Conservation (phyloP, 2,888 invertebrate genomes). For the Synergus laeviventris region DNA sequence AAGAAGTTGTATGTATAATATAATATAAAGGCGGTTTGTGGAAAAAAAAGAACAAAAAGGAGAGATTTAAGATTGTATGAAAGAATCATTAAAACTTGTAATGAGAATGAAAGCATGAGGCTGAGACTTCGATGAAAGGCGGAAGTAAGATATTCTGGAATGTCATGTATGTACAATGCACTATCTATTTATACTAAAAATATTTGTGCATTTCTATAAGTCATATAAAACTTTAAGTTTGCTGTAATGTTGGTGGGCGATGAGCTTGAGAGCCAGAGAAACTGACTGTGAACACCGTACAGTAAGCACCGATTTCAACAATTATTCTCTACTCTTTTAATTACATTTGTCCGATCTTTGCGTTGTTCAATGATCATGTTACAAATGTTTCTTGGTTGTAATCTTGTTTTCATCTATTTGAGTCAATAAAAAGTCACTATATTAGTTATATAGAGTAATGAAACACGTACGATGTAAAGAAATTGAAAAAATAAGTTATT, state of each 20-base stretch:
- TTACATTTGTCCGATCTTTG: slow-evolving; percentile 23
- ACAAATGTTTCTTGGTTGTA: slow-evolving; percentile 47
- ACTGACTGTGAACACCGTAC: neutral
- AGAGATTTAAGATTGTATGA: slow-evolving; percentile 1
- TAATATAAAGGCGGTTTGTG: slow-evolving; percentile 23
- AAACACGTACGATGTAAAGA: neutral
- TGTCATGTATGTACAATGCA: slow-evolving; percentile 51
- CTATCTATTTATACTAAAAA: slow-evolving; percentile 54
- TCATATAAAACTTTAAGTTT: slow-evolving; percentile 14
- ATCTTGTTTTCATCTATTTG: slow-evolving; percentile 41
- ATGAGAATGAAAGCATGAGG: slow-evolving; percentile 29
- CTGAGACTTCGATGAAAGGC: slow-evolving; percentile 1
- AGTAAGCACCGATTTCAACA: neutral
- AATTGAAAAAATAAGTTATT: neutral
- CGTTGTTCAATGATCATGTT: slow-evolving; percentile 43
- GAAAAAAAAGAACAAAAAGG: neutral
- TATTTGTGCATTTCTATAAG: slow-evolving; percentile 45
- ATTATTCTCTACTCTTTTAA: neutral
- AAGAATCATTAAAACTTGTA: neutral
- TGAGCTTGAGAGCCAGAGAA: neutral
- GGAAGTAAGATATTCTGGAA: slow-evolving; percentile 40
- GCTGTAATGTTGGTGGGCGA: neutral
- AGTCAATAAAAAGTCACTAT: slow-evolving; percentile 11
- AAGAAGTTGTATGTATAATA: slow-evolving; percentile 18
- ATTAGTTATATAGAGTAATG: slow-evolving; percentile 6